Percentiles rank a stretch among this genome's conserved stretches.
Evolutionary conservation across 1,140 invertebrate genomes (phyloP).

Genomic region (Drosophila mojavensis): DNA sequence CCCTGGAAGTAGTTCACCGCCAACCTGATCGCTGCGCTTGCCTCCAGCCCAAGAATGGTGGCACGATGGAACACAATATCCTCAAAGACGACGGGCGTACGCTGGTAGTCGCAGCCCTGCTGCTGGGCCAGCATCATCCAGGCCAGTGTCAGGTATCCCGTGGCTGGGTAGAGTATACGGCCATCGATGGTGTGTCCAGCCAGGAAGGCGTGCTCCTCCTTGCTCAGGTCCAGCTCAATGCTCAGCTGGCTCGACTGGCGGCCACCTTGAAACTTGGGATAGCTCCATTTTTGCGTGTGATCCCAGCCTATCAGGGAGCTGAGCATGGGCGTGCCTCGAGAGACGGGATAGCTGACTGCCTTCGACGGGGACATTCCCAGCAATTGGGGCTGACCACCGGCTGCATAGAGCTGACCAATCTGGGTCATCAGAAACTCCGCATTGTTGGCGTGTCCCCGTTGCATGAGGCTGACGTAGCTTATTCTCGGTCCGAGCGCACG

Average conservation of each 20-base stretch:
- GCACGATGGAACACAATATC: constrained; percentile 95
- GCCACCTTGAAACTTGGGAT: constrained; percentile 88
- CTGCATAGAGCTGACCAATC: constrained; percentile 92
- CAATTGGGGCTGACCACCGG: constrained; percentile 91
- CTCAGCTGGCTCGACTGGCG: constrained; percentile 87
- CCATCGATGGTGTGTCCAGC: constrained; percentile 97
- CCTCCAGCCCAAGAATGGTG: constrained; percentile 90
- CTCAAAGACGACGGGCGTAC: constrained; percentile 93
- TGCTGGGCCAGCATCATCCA: constrained; percentile 97
- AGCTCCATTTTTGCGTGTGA: constrained; percentile 91
- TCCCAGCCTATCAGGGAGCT: constrained; percentile 95
- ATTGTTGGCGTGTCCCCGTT: constrained; percentile 89
- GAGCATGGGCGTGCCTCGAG: constrained; percentile 94
- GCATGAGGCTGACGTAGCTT: constrained; percentile 91
- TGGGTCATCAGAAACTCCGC: constrained; percentile 88
- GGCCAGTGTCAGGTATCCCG: constrained; percentile 96
- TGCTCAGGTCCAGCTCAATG: constrained; percentile 91
- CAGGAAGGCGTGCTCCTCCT: constrained; percentile 90
- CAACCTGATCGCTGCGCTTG: constrained; percentile 92
- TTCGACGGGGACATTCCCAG: constrained; percentile 87
- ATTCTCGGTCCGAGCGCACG: constrained; percentile 88
- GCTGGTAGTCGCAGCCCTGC: constrained; percentile 89
- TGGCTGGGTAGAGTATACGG: constrained; percentile 97
- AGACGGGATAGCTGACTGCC: constrained; percentile 91
- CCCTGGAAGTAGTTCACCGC: constrained; percentile 94